Percentiles rank a stretch among this genome's conserved stretches.
Evolutionary conservation across 2,888 invertebrate genomes (phyloP).

Genomic region (Rambutsinella grinnellia): DNA sequence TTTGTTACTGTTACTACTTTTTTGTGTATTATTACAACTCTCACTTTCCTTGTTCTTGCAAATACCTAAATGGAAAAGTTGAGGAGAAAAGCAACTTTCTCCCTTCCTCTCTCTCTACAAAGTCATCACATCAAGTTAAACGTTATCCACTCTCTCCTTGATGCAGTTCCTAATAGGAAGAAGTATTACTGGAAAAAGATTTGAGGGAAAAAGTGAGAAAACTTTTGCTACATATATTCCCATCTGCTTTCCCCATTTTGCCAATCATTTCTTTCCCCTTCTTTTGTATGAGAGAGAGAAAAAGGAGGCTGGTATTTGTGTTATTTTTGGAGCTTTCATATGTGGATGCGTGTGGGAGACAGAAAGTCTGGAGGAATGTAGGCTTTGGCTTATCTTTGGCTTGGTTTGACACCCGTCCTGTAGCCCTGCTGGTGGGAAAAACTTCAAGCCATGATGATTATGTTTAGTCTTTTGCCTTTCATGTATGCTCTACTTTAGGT

Average conservation of each 20-base stretch:
- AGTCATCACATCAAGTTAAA: not conserved
- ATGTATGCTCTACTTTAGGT: not conserved
- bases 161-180: not conserved
- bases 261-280: constrained; percentile 45
- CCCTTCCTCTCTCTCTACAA: not conserved
- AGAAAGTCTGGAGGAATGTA: not conserved
- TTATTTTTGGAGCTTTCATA: not conserved
- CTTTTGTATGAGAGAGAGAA: no score
- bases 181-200: not conserved
- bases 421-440: constrained; percentile 1
- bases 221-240: constrained; percentile 5
- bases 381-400: constrained; percentile 19
- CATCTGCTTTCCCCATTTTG: constrained; percentile 12
- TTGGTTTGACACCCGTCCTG: constrained; percentile 33
- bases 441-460: not conserved
- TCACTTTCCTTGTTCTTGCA: no score
- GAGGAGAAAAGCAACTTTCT: constrained; percentile 22
- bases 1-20: constrained; percentile 33
- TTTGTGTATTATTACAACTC: constrained; percentile 13
- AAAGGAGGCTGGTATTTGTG: not conserved
- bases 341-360: not conserved
- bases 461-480: not conserved
- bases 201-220: not conserved
- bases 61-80: constrained; percentile 46
- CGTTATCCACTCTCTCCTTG: not conserved